These are phyloP conservation scores for Clangula hyemalis DNA, from an alignment of 2,797 vertebrate genomes.

Conservation along the genomic window DNA sequence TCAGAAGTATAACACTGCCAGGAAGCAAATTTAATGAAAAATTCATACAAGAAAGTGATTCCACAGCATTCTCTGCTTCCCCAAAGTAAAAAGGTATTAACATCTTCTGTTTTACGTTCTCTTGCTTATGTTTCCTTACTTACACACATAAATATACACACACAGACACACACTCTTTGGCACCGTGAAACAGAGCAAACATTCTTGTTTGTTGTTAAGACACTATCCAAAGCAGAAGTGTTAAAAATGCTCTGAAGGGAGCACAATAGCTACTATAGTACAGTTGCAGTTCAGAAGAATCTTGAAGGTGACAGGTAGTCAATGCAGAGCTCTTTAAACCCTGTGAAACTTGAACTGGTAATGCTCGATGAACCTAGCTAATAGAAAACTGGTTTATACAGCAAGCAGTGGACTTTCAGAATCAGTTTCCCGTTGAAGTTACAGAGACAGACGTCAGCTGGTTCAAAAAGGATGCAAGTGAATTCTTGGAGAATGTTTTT, in stretches of 20 bases:
- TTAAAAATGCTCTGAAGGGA: neutral
- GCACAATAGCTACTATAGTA: neutral
- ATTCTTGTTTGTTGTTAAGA: too few species aligned
- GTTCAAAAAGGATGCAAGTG: neutral
- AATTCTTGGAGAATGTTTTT: neutral
- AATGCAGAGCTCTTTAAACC: neutral
- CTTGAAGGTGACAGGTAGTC: neutral
- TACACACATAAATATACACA: neutral
- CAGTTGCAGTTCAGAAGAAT: neutral
- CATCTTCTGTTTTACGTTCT: neutral
- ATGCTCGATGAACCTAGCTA: neutral
- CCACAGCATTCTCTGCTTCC: neutral
- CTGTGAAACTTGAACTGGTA: neutral
- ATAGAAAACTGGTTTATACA: neutral
- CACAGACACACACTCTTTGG: neutral
- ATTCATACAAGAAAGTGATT: neutral
- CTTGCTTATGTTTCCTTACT: neutral
- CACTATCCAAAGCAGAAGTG: neutral
- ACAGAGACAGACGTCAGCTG: neutral
- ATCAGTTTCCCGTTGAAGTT: neutral
- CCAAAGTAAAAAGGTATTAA: neutral
- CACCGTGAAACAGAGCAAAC: neutral
- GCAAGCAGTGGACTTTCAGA: neutral
- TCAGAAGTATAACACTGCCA: neutral
- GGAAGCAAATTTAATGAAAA: conserved; percentile 13